Percentiles rank a stretch among this genome's conserved stretches.
Evolutionary conservation across 2,113 vertebrate genomes (phyloP).

Genomic region (Erythrolamprus reginae): DNA sequence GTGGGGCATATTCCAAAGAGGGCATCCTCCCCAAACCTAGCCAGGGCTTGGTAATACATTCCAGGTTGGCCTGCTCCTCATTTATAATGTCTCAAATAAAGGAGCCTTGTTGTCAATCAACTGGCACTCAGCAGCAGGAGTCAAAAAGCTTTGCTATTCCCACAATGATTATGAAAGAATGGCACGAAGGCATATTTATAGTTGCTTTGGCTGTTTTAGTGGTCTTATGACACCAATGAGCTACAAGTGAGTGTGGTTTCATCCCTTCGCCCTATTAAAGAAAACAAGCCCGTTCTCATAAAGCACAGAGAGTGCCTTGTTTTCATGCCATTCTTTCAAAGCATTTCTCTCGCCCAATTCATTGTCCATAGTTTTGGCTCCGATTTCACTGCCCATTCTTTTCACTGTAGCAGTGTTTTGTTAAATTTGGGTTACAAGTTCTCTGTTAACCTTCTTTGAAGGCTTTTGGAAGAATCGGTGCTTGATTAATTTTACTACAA

Average conservation of each 20-base stretch:
- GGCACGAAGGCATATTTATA: neutral
- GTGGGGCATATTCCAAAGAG: neutral
- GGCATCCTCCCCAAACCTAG: neutral
- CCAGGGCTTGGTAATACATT: neutral
- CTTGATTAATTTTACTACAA: conserved; percentile 22
- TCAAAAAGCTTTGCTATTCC: neutral
- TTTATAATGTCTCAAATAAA: neutral
- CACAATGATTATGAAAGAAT: neutral
- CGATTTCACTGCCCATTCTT: neutral
- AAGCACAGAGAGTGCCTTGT: neutral
- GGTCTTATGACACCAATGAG: neutral
- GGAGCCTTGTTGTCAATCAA: neutral
- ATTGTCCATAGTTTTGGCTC: neutral
- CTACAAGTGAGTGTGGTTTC: neutral
- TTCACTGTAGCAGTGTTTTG: neutral
- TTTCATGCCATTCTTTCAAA: neutral
- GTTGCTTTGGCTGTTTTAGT: neutral
- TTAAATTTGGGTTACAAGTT: neutral
- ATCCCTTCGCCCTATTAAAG: neutral
- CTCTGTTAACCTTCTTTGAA: neutral
- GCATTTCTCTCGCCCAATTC: neutral
- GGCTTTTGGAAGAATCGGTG: neutral
- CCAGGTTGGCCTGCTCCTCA: neutral
- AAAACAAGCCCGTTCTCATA: neutral
- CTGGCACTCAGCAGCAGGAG: neutral